Base-by-base conservation (phyloP, 2,113 vertebrate species). In the Engystomops pustulosus region DNA sequence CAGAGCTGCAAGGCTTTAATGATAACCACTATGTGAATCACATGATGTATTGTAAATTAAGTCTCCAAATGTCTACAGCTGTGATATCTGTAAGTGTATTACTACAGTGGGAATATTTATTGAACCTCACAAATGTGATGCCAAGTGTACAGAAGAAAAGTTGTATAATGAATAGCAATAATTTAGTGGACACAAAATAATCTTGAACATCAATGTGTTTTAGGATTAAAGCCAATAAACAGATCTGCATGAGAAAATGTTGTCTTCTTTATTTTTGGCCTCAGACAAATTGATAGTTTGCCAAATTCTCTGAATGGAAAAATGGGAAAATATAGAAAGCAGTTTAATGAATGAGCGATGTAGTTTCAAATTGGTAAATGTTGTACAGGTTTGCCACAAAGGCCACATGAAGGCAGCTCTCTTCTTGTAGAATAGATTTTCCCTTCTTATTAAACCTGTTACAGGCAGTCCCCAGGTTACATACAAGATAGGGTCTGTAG, bases 191-290 rank as follows among this genome's bases (percentile, higher is more conserved):
- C 36, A 36, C 20, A 67, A 62, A 81, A 45, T 30, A 47, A 74
- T 74, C 34, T 60, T 20, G 2, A n/a, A 74, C 20, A 62, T 51
- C 2, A 76, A 47, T 76, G 9, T 78, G 0, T 20, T 62, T 83
- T 83, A 25, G 71, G 58, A 76, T 18, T 2, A 8, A 71, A 25
- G 70, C 81, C 71, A 83, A 44, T 76, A 76, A 82, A 72, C 5
- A 11, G 14, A 53, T 51, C 53, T 30, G 12, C 81, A 67, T 83
- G 81, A 47, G 81, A 83, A 83, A 83, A 83, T 83, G 71, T 49
- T 76, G 36, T 51, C 71, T 67, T 83, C 23, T 49, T 25, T 76
- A 83, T 83, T 83, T 76, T n/a, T 76, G 58, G 81, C 71, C 38
- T 38, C 30, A 25, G 27, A 51, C 36, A 83, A 27, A 76, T 53